Evolutionary conservation across 1,140 invertebrate species (phyloP).

Genomic region (Spodoptera frugiperda): DNA sequence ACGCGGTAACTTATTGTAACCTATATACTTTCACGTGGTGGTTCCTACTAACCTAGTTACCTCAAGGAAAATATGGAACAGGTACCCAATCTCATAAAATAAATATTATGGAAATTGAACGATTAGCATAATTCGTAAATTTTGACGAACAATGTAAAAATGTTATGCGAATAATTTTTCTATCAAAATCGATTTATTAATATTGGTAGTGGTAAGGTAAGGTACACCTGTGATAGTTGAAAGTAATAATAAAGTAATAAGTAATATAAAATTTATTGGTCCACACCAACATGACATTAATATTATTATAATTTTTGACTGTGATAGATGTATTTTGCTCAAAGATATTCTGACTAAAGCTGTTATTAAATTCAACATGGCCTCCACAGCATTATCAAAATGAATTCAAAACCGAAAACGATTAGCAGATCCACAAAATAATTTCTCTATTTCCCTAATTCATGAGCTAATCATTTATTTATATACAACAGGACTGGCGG

Average conservation of each 20-base stretch:
- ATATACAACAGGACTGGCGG: conserved; percentile 1
- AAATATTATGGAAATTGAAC: conserved; percentile 11
- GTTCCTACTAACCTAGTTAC: background rate
- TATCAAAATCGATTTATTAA: background rate
- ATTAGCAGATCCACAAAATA: background rate
- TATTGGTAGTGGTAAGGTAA: too few relatives aligned
- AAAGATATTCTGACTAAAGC: too few relatives aligned
- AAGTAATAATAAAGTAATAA: too few relatives aligned
- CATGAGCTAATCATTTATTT: conserved; percentile 9
- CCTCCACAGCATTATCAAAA: too few relatives aligned
- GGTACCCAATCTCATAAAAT: background rate
- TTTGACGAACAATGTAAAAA: background rate
- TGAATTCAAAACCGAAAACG: background rate
- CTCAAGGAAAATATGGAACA: background rate
- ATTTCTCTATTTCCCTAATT: background rate
- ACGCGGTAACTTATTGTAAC: too few relatives aligned
- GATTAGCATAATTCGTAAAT: conserved; percentile 13
- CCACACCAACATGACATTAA: too few relatives aligned
- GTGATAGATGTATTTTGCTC: too few relatives aligned
- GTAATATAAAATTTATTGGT: too few relatives aligned
- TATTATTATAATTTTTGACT: background rate
- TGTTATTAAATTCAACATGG: too few relatives aligned
- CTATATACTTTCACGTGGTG: background rate
- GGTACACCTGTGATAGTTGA: too few relatives aligned
- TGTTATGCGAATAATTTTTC: conserved; percentile 1